These are phyloP conservation scores for Pluvianellus socialis DNA, from an alignment of 2,113 vertebrate genomes.

Conservation along the genomic window DNA sequence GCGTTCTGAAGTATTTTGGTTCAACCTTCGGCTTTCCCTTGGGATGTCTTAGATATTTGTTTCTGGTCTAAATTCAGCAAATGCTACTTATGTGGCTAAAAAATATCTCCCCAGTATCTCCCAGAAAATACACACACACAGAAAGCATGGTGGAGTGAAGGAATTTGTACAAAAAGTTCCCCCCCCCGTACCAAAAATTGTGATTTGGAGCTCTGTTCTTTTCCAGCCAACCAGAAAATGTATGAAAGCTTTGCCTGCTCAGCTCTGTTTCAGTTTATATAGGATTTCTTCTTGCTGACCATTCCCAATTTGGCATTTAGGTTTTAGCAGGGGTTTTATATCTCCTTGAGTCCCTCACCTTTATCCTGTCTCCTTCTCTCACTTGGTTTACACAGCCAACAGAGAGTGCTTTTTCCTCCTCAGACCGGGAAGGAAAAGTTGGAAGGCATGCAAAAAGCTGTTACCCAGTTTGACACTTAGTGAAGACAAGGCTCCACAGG, in stretches of 20 bases:
- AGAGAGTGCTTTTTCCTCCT: background rate
- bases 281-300: background rate
- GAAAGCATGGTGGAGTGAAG: background rate
- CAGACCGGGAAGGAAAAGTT: background rate
- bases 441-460: background rate
- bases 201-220: background rate
- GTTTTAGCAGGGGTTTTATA: background rate
- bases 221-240: background rate
- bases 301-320: background rate
- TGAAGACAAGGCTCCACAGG: background rate
- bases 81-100: background rate
- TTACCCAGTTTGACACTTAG: background rate
- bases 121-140: background rate
- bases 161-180: background rate
- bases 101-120: background rate
- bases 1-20: background rate
- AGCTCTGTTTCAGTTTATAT: background rate
- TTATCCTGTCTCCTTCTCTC: background rate
- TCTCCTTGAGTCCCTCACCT: background rate
- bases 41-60: background rate
- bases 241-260: background rate
- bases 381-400: background rate
- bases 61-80: background rate
- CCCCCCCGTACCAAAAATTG: rapidly evolving
- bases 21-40: background rate